Evolutionary conservation across 35 echinoderm and acorn worm species (phyloP), one percentile per base, ranked within the genome.

Genomic region (Hemicentrotus pulcherrimus): DNA sequence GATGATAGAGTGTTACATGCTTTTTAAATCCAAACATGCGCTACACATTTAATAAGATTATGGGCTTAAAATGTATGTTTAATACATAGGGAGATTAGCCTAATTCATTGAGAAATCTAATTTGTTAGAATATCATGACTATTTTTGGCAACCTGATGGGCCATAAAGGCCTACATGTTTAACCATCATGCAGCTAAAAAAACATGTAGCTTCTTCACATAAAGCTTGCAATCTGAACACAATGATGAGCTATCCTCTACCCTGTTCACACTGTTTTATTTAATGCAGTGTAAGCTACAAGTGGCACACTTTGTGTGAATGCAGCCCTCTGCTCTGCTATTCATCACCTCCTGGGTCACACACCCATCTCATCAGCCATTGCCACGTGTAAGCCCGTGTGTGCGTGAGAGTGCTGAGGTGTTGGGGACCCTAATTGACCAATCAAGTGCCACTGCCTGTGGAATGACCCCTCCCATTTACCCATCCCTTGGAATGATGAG

Each of bases 381-480:
- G 88, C 88, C 88, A 90, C 88, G 88, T 90, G 88, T 90, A 90
- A 33, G 88, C n/a, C 32, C 4, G 31, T 90, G 32, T 90, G 88
- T 90, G 87, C 32, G 6, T 46, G 87, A 12, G 86, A 89, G 87
- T 41, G 88, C 32, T 14, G 32, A 90, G 88, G 33, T 90, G 88
- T 41, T 33, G 88, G 12, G 88, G 88, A n/a, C 15, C 88, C 88
- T 90, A 90, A 45, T 90, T 90, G 88, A 90, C 88, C 88, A 90
- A 90, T 90, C 88, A 90, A 33, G 24, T 90, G 88, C 88, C 32
- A 45, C 88, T 90, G 46, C 3, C 88, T 78, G 65, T 78, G 65
- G 65, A 78, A 78, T 78, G 65, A 78, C 65, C 65, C 65, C 65
- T 78, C 65, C 65, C 65, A 78, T 78, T 78, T 28, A 28, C 19